phyloP scores from a whole-genome alignment of 2,113 vertebrate genomes.

The mouse (Mus musculus) region GRCm39 chr4:31601001-31601500 shows the following conservation, averaged over 20 bases:
- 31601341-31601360: constrained; percentile 79
- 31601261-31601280: constrained; percentile 79
- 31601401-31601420: constrained; percentile 73
- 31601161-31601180: not conserved
- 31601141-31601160: no score
- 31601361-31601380: constrained; percentile 70
- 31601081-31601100: constrained; percentile 21
- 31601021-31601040: constrained; percentile 60
- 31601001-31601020: constrained; percentile 48
- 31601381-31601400: constrained; percentile 77
- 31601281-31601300: constrained; percentile 75
- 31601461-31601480: constrained; percentile 76
- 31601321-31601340: constrained; percentile 73
- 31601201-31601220: constrained; percentile 80
- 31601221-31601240: constrained; percentile 78
- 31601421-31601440: constrained; percentile 81
- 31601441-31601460: constrained; percentile 77
- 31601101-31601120: no score
- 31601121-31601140: no score
- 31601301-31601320: constrained; percentile 79
- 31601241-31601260: constrained; percentile 77
- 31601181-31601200: constrained; percentile 79
- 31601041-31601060: constrained; percentile 57
- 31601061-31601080: constrained; percentile 60
- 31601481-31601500: constrained; percentile 77